Evolutionary conservation across 2,888 invertebrate genomes (phyloP), one percentile per base, ranked within the genome.

Genomic region (Polymixis lichenea): DNA sequence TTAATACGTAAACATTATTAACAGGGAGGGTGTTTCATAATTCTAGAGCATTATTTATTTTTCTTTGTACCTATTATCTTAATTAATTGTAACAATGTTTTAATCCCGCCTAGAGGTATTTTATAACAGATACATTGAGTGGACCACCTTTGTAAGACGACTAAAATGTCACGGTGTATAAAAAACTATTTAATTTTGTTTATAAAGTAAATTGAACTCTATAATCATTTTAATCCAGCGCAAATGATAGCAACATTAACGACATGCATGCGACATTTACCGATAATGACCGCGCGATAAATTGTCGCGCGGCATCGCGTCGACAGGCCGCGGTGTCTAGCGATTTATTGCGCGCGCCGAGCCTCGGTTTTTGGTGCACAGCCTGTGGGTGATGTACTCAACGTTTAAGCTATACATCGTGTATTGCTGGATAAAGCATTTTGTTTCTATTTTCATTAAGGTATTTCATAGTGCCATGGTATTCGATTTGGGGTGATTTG

Each of bases 261-360:
- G 32, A 53, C 74, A 82, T 64, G 55, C 79, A 55, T 46, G 80
- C 76, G 53, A 66, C 74, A 70, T 77, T 81, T 76, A 58, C 66
- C 77, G 77, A 75, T 83, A 87, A 83, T 71, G 77, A 72, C 66
- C 62, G 72, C 60, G 32, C 80, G 74, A 86, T 86, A 87, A 80
- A 83, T 87, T 60, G 72, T 64, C 72, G 81, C 75, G 75, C 72
- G 56, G 81, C 72, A 68, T 49, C 76, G 82, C 75, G 77, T 56
- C 85, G 76, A 85, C 75, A 68, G 75, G 64, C 61, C 77, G 78
- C 53, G 22, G 32, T 67, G 75, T 55, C 68, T 13, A 25, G 53
- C 67, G 75, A 85, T 85, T 85, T 86, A 85, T 80, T 38, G 65
- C 62, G 22, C 72, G 71, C 78, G 53, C 32, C 72, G 15, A 51